Evolutionary conservation across 2,113 vertebrate genomes (phyloP), one percentile per base, ranked within the genome.

Genomic region (Periophthalmodon schlosseri): DNA sequence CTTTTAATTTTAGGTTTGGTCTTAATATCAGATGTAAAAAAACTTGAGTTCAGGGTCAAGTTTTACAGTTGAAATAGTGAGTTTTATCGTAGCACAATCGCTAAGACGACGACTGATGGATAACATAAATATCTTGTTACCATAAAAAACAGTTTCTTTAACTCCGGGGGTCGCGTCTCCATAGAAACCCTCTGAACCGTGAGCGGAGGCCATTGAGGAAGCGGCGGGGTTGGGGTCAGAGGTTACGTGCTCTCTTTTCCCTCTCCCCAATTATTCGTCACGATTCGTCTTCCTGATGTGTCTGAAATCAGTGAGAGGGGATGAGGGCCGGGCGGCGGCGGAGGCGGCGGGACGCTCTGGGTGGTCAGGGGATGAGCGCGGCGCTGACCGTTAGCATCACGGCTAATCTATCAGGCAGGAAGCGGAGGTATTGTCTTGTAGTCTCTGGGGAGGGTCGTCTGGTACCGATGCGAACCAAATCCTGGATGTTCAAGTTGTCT

Each of bases 331-430:
- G 74, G 79, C 81, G 72, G 58, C 47, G 72, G 58, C 75, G 77
- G 58, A 73, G 77, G 78, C 63, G 64, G 14, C 79, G 65, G 64
- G 68, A 73, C 81, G 52, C 81, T 86, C 79, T 94, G 93, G 93
- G 93, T 93, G 93, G 92, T 88, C 93, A 90, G 68, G 79, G 81
- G 85, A 74, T 89, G 86, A 84, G 81, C 74, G 77, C 72, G 81
- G 11, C 79, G 73, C 74, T 69, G 54, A 52, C 75, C 74, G 65
- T 78, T 77, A 78, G 84, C 84, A 80, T 86, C 85, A 72, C 70
- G 78, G 74, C 69, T 86, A 80, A 92, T 93, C 86, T 91, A 76
- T 90, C 89, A 91, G 88, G 90, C 88, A 84, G 83, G 85, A 86
- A 90, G 86, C 67, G 57, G 75, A 84, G 77, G 85, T 65, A 77